These are phyloP conservation scores for Agriopis leucophaearia DNA, from an alignment of 2,888 invertebrate species.

Conservation along the genomic window DNA sequence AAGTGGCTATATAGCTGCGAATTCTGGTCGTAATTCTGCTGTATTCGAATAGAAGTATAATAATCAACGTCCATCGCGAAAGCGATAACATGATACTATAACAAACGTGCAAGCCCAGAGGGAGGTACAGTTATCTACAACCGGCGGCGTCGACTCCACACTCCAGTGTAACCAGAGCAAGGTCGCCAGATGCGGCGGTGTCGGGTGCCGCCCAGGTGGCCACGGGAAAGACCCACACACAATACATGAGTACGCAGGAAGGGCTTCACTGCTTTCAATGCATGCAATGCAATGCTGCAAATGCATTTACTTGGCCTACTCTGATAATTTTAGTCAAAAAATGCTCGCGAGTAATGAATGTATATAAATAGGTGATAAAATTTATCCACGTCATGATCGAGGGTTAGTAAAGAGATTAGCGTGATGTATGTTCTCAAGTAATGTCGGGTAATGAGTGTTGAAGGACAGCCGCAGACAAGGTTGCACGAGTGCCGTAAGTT, in stretches of 20 bases:
- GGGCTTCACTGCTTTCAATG: background rate
- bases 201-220: slow-evolving; percentile 54
- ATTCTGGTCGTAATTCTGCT: too few species aligned
- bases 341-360: background rate
- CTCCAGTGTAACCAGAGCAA: slow-evolving; percentile 47
- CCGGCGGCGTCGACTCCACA: background rate
- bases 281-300: too few species aligned
- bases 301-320: too few species aligned
- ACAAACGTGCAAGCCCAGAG: background rate
- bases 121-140: background rate
- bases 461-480: slow-evolving; percentile 34
- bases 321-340: background rate
- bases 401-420: slow-evolving; percentile 38
- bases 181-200: slow-evolving; percentile 59
- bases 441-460: slow-evolving; percentile 42
- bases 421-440: slow-evolving; percentile 28
- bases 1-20: too few species aligned
- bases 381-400: slow-evolving; percentile 28
- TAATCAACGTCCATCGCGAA: too few species aligned
- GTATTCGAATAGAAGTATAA: too few species aligned
- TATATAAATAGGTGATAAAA: background rate
- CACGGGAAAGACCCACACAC: slow-evolving; percentile 6
- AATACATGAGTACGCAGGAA: slow-evolving; percentile 5
- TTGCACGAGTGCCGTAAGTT: background rate
- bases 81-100: background rate